phyloP scores from a whole-genome alignment of 2,888 invertebrate species.

The Zygothrica quintamaculata region DNA sequence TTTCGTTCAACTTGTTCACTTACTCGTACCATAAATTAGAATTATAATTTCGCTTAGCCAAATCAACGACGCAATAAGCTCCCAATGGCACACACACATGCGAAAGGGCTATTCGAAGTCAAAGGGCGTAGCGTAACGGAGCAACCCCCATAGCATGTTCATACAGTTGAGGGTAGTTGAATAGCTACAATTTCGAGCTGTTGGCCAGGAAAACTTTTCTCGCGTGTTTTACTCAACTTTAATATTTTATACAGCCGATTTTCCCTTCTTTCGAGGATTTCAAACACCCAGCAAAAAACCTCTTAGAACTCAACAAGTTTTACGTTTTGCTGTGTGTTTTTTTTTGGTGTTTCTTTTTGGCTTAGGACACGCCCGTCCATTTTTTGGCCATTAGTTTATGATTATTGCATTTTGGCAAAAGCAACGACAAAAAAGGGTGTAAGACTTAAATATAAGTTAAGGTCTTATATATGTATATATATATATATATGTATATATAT shows the following conservation, averaged over 20 bases:
- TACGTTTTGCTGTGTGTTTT: conserved; percentile 25
- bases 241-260: conserved; percentile 73
- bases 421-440: neutral
- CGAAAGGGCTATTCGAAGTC: conserved; percentile 59
- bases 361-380: conserved; percentile 61
- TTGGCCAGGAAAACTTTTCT: conserved; percentile 68
- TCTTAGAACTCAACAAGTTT: conserved; percentile 66
- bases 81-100: conserved; percentile 65
- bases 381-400: conserved; percentile 70
- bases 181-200: conserved; percentile 21
- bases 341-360: conserved; percentile 31
- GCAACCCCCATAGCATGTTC: conserved; percentile 58
- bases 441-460: neutral
- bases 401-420: conserved; percentile 57
- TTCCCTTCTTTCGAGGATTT: conserved; percentile 66
- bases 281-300: conserved; percentile 6
- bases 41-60: conserved; percentile 74
- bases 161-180: conserved; percentile 38
- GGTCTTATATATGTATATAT: too few relatives aligned
- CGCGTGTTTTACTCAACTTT: conserved; percentile 74
- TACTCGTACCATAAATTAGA: conserved; percentile 66
- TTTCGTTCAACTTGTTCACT: conserved; percentile 51
- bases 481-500: too few relatives aligned
- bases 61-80: conserved; percentile 76
- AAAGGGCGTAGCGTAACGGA: conserved; percentile 30